These are phyloP conservation scores for Microdon myrmicae DNA, from an alignment of 2,888 invertebrate genomes.

Conservation along the genomic window DNA sequence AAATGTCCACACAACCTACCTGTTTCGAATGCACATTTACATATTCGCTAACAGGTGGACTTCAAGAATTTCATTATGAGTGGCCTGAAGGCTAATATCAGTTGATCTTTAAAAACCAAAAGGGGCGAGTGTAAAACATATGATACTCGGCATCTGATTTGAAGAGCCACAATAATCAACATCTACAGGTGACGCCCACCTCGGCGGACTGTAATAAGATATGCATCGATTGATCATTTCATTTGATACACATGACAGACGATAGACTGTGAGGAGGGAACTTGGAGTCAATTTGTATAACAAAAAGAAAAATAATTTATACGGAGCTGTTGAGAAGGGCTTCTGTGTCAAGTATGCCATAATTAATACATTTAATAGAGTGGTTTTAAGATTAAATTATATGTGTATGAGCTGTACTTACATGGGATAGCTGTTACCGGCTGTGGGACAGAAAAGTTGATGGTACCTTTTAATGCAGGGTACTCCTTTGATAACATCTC, in stretches of 20 bases:
- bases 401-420: constrained; percentile 69
- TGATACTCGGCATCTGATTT: too few species aligned
- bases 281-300: background rate
- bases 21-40: constrained; percentile 2
- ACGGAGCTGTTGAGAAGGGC: constrained; percentile 1
- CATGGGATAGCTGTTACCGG: constrained; percentile 91
- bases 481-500: constrained; percentile 87
- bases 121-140: background rate
- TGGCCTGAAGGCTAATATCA: background rate
- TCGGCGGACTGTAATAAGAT: constrained; percentile 1
- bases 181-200: constrained; percentile 5
- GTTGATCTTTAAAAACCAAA: background rate
- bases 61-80: background rate
- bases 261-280: background rate
- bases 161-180: too few species aligned
- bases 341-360: constrained; percentile 1
- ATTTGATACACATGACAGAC: too few species aligned
- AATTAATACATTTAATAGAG: background rate
- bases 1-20: background rate
- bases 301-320: background rate
- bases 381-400: constrained; percentile 8
- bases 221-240: constrained; percentile 1
- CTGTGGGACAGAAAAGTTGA: constrained; percentile 91
- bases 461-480: constrained; percentile 90
- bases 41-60: too few species aligned